These are phyloP conservation scores for Haplochromis vanheusdeni DNA, from an alignment of 2,113 vertebrate genomes.

Conservation along the genomic window DNA sequence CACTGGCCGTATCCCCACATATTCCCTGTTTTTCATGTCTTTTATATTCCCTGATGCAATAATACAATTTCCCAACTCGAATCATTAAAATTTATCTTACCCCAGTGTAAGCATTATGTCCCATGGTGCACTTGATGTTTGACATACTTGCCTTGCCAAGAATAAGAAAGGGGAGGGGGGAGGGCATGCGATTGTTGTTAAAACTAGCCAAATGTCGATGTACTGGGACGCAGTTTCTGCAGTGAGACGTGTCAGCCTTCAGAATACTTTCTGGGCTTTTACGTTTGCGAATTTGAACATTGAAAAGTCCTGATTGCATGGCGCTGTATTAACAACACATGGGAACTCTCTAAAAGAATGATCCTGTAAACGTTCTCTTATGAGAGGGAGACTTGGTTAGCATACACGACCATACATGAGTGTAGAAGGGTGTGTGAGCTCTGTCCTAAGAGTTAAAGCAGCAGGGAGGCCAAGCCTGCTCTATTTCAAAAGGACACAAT, in stretches of 20 bases:
- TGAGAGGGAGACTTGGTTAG: neutral
- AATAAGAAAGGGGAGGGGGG: neutral
- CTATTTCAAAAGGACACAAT: slow-evolving; percentile 39
- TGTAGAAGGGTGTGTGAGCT: neutral
- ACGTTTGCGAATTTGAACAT: neutral
- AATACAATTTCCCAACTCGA: neutral
- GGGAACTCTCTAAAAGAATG: neutral
- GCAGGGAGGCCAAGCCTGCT: slow-evolving; percentile 27
- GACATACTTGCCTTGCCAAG: neutral
- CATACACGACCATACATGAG: neutral
- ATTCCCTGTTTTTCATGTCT: neutral
- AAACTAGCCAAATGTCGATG: neutral
- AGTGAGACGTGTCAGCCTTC: neutral
- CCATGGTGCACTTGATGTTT: neutral
- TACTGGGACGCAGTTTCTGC: neutral
- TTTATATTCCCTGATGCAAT: neutral
- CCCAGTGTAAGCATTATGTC: neutral
- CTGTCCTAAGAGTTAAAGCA: slow-evolving; percentile 1
- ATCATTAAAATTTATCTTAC: neutral
- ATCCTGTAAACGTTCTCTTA: slow-evolving; percentile 8
- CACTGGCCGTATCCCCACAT: neutral
- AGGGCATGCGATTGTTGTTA: neutral
- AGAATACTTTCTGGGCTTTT: neutral
- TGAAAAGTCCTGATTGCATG: neutral
- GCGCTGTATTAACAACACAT: neutral